These are phyloP conservation scores for Xerus rutilus DNA, from an alignment of 2,797 vertebrate genomes.

Conservation along the genomic window DNA sequence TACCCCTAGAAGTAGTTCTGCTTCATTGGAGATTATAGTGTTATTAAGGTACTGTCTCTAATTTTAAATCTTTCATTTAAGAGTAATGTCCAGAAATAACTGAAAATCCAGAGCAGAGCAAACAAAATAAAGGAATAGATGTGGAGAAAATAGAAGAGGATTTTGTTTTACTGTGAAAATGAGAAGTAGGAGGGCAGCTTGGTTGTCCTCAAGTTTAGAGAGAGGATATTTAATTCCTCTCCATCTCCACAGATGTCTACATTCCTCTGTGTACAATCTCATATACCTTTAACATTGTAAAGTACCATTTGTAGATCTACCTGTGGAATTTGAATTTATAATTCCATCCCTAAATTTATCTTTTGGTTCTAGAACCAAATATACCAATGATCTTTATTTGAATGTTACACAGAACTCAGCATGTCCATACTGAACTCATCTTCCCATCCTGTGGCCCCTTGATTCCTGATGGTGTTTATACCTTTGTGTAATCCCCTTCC, in stretches of 20 bases:
- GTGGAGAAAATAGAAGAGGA: background rate
- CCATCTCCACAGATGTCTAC: background rate
- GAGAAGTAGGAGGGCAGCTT: background rate
- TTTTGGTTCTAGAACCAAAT: background rate
- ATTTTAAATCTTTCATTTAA: conserved; percentile 57
- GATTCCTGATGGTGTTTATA: background rate
- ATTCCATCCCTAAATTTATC: background rate
- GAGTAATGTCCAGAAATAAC: conserved; percentile 5
- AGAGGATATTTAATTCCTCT: background rate
- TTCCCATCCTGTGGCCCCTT: background rate
- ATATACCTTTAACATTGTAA: background rate
- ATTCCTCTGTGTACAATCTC: background rate
- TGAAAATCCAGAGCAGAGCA: background rate
- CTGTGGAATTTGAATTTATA: background rate
- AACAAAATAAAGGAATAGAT: background rate
- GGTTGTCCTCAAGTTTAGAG: background rate
- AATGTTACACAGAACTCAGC: background rate
- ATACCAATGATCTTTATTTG: background rate
- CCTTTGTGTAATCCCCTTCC: background rate
- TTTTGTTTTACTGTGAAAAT: background rate
- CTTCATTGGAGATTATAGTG: conserved; percentile 4
- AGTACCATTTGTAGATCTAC: background rate
- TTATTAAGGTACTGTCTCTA: conserved; percentile 4
- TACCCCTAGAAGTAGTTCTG: background rate
- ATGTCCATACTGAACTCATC: background rate